These are phyloP conservation scores for Heteromyza rotundicornis DNA, from an alignment of 2,888 invertebrate genomes.

Conservation along the genomic window DNA sequence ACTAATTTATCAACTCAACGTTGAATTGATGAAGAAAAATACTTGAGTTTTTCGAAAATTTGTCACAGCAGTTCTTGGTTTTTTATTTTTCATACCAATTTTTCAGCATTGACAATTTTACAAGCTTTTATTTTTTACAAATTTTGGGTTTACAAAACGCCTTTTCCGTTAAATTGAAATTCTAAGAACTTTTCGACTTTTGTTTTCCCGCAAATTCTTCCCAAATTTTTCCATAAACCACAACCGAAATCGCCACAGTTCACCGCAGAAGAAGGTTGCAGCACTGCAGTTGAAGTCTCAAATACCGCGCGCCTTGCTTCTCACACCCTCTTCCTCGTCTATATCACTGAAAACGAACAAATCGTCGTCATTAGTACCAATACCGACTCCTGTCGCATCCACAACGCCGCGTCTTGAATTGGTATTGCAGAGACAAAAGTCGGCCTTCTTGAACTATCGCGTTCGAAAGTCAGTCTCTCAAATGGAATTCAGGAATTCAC, in stretches of 20 bases:
- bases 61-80: conserved; percentile 22
- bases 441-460: conserved; percentile 44
- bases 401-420: conserved; percentile 17
- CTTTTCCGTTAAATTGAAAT: conserved; percentile 23
- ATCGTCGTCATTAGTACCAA: too few relatives aligned
- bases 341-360: conserved; percentile 34
- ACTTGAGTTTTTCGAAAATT: background rate
- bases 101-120: conserved; percentile 30
- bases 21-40: too few relatives aligned
- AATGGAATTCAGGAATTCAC: conserved; percentile 53
- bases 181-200: conserved; percentile 8
- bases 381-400: background rate
- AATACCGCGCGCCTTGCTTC: conserved; percentile 29
- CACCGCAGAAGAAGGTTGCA: conserved; percentile 25
- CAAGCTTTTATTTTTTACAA: conserved; percentile 22
- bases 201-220: background rate
- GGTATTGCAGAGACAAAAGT: conserved; percentile 42
- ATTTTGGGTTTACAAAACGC: conserved; percentile 23
- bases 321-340: conserved; percentile 46
- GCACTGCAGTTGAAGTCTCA: conserved; percentile 26
- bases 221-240: background rate
- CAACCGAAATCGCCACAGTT: conserved; percentile 25
- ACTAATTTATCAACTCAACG: background rate
- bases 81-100: conserved; percentile 25
- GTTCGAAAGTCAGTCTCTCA: conserved; percentile 53